Evolutionary conservation across 2,113 vertebrate genomes (phyloP).

Genomic region (Mesoclemmys tuberculata): DNA sequence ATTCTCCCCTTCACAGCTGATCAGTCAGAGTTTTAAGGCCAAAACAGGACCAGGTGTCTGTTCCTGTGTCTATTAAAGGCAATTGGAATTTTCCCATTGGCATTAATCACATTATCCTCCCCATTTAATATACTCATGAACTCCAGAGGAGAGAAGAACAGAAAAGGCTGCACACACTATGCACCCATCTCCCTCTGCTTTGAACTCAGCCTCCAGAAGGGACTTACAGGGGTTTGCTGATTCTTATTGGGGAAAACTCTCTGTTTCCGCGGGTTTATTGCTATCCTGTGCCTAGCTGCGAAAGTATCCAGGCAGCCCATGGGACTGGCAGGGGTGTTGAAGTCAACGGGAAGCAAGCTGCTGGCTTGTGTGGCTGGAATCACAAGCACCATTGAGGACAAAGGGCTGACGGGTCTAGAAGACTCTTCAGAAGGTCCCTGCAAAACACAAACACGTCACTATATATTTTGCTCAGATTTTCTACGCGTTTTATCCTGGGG

Average conservation of each 20-base stretch:
- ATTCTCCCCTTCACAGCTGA: not conserved
- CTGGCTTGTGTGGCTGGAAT: not conserved
- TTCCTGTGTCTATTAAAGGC: not conserved
- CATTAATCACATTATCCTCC: not conserved
- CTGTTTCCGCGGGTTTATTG: slow-evolving; percentile 81
- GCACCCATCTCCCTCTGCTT: not conserved
- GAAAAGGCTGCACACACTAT: not conserved
- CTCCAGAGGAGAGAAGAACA: not conserved
- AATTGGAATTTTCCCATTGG: not conserved
- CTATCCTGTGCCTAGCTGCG: slow-evolving; percentile 87
- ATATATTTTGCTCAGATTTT: not conserved
- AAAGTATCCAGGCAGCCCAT: slow-evolving; percentile 86
- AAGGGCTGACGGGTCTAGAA: slow-evolving; percentile 78
- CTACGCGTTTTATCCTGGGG: not conserved
- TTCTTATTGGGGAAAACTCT: slow-evolving; percentile 80
- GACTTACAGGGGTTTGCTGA: slow-evolving; percentile 76
- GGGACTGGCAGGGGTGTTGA: slow-evolving; percentile 81
- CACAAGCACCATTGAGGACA: not conserved
- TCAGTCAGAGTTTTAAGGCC: not conserved
- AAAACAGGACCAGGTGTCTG: not conserved
- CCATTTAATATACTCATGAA: not conserved
- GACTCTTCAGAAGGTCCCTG: slow-evolving; percentile 80
- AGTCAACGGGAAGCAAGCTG: slow-evolving; percentile 74
- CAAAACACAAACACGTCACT: not conserved
- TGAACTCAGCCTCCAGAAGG: not conserved